Conservation (phyloP, 2,888 invertebrate genomes). For the Rotaria socialis region DNA sequence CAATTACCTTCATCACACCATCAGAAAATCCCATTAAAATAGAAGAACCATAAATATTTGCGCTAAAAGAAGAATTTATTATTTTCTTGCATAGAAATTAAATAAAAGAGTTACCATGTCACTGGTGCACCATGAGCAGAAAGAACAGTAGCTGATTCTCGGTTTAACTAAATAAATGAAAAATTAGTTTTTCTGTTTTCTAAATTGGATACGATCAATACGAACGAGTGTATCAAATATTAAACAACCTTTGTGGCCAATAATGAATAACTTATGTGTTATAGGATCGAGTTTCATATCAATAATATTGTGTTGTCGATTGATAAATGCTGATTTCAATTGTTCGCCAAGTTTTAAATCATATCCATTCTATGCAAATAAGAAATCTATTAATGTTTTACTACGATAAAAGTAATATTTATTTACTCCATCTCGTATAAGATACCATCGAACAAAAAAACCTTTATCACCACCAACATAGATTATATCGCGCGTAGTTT, state of each 20-base stretch:
- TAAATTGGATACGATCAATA: neutral
- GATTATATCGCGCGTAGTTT: neutral
- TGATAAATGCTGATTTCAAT: neutral
- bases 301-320: conserved; percentile 30
- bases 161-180: neutral
- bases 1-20: neutral
- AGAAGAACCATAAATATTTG: neutral
- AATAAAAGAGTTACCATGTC: neutral
- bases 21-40: neutral
- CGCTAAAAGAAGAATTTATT: neutral
- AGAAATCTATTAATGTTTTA: neutral
- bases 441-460: conserved; percentile 17
- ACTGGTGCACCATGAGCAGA: neutral
- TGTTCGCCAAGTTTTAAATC: neutral
- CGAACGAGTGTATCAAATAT: neutral
- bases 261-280: neutral
- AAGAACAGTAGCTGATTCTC: neutral
- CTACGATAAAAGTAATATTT: neutral
- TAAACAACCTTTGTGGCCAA: neutral
- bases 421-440: neutral
- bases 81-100: too few species aligned
- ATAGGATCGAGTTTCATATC: conserved; percentile 24
- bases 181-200: neutral
- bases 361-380: neutral
- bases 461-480: conserved; percentile 35